Conservation (phyloP, 2,888 invertebrate species). For the Pristionchus maxplancki region DNA sequence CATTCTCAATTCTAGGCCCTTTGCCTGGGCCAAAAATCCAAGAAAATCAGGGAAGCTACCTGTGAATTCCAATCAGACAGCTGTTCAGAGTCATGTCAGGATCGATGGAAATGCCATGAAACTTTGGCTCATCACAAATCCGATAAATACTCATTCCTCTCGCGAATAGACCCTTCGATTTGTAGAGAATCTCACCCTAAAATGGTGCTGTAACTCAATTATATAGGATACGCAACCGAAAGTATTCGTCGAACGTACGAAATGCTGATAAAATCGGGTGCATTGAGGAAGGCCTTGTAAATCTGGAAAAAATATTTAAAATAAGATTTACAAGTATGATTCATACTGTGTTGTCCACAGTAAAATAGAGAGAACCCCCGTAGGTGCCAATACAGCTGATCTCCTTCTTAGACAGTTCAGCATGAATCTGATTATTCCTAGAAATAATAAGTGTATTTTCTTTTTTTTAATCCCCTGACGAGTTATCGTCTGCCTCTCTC, state of each 20-base stretch:
- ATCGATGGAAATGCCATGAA: no score
- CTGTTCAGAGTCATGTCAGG: no score
- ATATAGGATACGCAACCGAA: not conserved
- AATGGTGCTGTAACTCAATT: no score
- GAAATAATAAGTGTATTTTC: not conserved
- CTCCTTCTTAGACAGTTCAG: not conserved
- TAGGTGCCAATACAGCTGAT: not conserved
- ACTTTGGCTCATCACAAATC: no score
- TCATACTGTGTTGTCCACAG: not conserved
- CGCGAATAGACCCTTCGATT: not conserved
- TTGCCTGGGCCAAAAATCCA: no score
- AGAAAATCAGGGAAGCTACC: no score
- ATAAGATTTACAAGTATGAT: no score
- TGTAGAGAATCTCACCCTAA: not conserved
- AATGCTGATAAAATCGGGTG: not conserved
- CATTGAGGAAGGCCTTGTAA: not conserved
- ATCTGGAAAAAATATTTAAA: not conserved
- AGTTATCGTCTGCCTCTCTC: no score
- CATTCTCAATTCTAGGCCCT: no score
- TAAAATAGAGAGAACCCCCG: not conserved
- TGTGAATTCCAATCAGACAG: no score
- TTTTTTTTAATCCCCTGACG: no score
- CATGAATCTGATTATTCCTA: not conserved
- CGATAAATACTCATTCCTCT: not conserved
- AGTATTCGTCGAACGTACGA: not conserved